These are phyloP conservation scores for Pararge aegeria DNA, from an alignment of 1,140 invertebrate species.

Conservation along the genomic window DNA sequence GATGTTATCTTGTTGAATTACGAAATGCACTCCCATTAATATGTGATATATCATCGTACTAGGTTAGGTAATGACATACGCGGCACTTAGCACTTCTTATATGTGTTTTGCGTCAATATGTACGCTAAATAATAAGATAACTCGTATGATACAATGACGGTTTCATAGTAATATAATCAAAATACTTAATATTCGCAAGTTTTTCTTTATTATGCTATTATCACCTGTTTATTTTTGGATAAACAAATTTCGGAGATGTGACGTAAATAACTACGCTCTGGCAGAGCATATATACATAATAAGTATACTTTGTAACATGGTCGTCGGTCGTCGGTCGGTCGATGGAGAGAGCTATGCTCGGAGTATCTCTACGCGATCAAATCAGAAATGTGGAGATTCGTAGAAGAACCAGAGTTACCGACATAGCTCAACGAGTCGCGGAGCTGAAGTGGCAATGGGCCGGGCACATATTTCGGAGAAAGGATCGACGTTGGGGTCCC, in stretches of 20 bases:
- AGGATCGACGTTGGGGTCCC: too few species aligned
- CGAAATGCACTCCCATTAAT: not conserved
- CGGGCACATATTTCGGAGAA: too few species aligned
- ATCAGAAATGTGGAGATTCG: too few species aligned
- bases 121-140: constrained; percentile 30
- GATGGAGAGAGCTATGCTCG: too few species aligned
- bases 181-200: not conserved
- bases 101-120: constrained; percentile 2
- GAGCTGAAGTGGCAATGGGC: too few species aligned
- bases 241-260: not conserved
- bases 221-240: not conserved
- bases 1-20: not conserved
- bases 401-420: too few species aligned
- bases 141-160: constrained; percentile 19
- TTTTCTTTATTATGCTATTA: not conserved
- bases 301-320: too few species aligned
- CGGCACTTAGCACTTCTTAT: constrained; percentile 15
- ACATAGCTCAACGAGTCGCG: too few species aligned
- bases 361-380: too few species aligned
- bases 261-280: not conserved
- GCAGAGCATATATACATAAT: too few species aligned
- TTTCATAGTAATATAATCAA: constrained; percentile 1
- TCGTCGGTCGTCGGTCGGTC: too few species aligned
- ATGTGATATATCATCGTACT: constrained; percentile 7
- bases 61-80: constrained; percentile 6